These are phyloP conservation scores for Falco biarmicus DNA, from an alignment of 2,797 vertebrate species.

Conservation along the genomic window DNA sequence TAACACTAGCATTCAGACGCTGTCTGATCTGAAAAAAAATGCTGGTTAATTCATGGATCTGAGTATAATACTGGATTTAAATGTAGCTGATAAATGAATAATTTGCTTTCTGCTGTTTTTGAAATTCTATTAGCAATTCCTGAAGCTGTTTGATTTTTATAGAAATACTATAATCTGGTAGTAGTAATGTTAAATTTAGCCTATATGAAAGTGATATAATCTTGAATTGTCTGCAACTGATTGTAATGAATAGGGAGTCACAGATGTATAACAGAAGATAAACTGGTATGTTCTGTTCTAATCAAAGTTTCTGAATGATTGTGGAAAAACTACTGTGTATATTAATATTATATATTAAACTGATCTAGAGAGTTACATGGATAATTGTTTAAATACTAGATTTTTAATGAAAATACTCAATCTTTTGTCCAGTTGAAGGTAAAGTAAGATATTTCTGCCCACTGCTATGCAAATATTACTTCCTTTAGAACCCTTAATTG, in stretches of 20 bases:
- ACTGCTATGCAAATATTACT: neutral
- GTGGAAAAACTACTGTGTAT: neutral
- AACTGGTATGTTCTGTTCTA: neutral
- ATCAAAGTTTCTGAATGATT: neutral
- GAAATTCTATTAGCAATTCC: neutral
- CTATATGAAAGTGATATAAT: neutral
- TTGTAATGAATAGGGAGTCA: neutral
- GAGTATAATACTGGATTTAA: neutral
- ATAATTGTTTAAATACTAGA: neutral
- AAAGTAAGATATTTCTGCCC: neutral
- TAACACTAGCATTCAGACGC: neutral
- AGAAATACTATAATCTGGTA: neutral
- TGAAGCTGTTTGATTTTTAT: neutral
- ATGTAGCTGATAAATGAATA: neutral
- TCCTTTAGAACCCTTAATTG: neutral
- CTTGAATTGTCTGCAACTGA: neutral
- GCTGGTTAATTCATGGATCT: neutral
- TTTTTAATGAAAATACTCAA: neutral
- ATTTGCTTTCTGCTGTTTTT: neutral
- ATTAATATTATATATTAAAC: neutral
- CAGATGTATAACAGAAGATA: neutral
- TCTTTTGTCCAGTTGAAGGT: neutral
- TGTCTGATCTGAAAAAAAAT: neutral
- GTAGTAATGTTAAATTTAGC: neutral
- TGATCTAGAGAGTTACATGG: neutral